Evolutionary conservation across 2,113 vertebrate species (phyloP), one percentile per base, ranked within the genome.

Genomic region (Psittacula cyanocephala): DNA sequence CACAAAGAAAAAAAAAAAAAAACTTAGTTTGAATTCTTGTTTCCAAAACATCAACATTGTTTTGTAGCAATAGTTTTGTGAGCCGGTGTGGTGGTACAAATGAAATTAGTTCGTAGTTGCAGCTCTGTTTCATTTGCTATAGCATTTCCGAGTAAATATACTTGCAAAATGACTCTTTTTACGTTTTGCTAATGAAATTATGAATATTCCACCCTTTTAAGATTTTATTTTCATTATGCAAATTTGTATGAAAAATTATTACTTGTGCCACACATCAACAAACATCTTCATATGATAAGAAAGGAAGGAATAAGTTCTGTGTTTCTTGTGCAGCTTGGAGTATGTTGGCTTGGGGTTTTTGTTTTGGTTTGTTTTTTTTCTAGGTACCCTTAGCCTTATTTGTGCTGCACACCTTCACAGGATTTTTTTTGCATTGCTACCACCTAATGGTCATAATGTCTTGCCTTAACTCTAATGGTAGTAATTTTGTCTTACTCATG

Each of bases 401-500:
- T 96, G 63, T 85, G 41, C 63, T 35, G 10, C 68, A 82, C 16
- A 78, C 59, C 50, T 88, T 68, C 7, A 85, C 50, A 37, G 46
- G 71, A 43, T 39, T 70, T 64, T 75, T 75, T 75, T 47, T 71
- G 67, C 88, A 19, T 67, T 43, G 78, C 88, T 86, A 82, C 88
- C 79, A 76, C 85, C 88, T 96, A 93, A 97, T 89, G 94, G 95
- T 55, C 86, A 91, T 92, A 82, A 95, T 95, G 81, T 83, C 94
- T 94, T 52, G 25, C 63, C 71, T 91, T 88, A 85, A 70, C 94
- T 70, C 85, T 96, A 97, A 97, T 94, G 86, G 11, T 23, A 79
- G 95, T 28, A 93, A 98, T 98, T 97, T 97, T 70, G 85, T 89
- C 86, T 97, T 93, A 81, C 68, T 95, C 90, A 31, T 53, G 19